Evolutionary conservation across 2,797 vertebrate genomes (phyloP).

Genomic region (Catostomus latipinnis): DNA sequence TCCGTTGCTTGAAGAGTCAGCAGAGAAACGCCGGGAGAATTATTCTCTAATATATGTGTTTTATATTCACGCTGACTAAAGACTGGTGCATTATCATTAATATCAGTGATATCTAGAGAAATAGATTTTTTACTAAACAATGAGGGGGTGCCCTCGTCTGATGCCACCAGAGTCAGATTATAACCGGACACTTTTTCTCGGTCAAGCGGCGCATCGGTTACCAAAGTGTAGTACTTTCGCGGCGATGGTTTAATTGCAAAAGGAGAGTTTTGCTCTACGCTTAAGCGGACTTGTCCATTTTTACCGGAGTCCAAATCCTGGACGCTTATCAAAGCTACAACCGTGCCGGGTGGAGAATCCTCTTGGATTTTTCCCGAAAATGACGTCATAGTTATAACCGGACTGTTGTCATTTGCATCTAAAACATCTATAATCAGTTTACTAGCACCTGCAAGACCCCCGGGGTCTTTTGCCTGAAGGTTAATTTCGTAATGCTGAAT

Average conservation of each 20-base stretch:
- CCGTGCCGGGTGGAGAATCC: slow-evolving; percentile 67
- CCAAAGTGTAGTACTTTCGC: slow-evolving; percentile 80
- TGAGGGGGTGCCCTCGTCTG: slow-evolving; percentile 63
- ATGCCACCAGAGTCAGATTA: slow-evolving; percentile 77
- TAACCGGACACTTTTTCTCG: slow-evolving; percentile 71
- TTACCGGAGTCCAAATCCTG: slow-evolving; percentile 78
- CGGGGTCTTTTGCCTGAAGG: slow-evolving; percentile 77
- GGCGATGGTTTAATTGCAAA: slow-evolving; percentile 78
- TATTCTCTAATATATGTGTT: slow-evolving; percentile 67
- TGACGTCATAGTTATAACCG: slow-evolving; percentile 72
- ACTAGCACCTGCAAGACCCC: slow-evolving; percentile 70
- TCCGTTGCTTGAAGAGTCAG: slow-evolving; percentile 65
- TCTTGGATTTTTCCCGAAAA: slow-evolving; percentile 68
- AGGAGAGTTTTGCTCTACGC: slow-evolving; percentile 69
- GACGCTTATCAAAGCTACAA: slow-evolving; percentile 79
- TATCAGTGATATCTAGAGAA: slow-evolving; percentile 65
- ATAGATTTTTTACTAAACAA: slow-evolving; percentile 61
- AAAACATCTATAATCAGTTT: slow-evolving; percentile 74
- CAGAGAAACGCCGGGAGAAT: slow-evolving; percentile 63
- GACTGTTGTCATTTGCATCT: slow-evolving; percentile 82
- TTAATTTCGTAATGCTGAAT: slow-evolving; percentile 71
- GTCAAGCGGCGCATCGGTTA: slow-evolving; percentile 71
- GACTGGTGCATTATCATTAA: slow-evolving; percentile 71
- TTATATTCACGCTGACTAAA: slow-evolving; percentile 66
- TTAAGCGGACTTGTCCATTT: slow-evolving; percentile 77